Evolutionary conservation across 1,140 invertebrate genomes (phyloP).

Genomic region (Kradibia gibbosae): DNA sequence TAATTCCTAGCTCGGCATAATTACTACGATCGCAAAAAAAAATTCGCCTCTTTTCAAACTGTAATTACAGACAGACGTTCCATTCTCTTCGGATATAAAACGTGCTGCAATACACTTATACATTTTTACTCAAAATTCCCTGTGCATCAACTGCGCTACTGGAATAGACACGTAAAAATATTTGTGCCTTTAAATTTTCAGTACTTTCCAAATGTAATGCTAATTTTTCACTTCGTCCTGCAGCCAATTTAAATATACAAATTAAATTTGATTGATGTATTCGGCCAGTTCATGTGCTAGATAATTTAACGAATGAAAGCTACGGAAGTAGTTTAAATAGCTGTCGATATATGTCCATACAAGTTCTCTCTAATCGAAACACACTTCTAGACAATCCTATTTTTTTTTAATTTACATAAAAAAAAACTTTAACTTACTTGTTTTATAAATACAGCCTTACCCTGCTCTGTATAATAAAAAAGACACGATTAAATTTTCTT

Average conservation of each 20-base stretch:
- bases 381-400: not conserved
- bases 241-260: slow-evolving; percentile 8
- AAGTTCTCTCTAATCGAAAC: slow-evolving; percentile 15
- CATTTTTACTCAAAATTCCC: not conserved
- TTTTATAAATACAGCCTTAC: too few species aligned
- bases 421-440: too few species aligned
- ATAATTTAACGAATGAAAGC: slow-evolving; percentile 43
- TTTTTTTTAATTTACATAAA: too few species aligned
- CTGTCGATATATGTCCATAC: slow-evolving; percentile 37
- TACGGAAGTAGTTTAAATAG: slow-evolving; percentile 25
- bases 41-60: not conserved
- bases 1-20: not conserved
- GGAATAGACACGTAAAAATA: not conserved
- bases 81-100: not conserved
- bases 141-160: not conserved
- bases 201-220: not conserved
- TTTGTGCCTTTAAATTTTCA: not conserved
- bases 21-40: not conserved
- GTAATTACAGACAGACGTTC: not conserved
- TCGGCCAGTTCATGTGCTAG: slow-evolving; percentile 26
- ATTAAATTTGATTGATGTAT: slow-evolving; percentile 42
- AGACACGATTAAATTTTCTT: too few species aligned
- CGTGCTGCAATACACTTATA: not conserved
- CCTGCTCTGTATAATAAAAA: too few species aligned
- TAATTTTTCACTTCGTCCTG: not conserved